These are phyloP conservation scores for Parotia lawesii DNA, from an alignment of 2,113 vertebrate genomes.

Conservation along the genomic window DNA sequence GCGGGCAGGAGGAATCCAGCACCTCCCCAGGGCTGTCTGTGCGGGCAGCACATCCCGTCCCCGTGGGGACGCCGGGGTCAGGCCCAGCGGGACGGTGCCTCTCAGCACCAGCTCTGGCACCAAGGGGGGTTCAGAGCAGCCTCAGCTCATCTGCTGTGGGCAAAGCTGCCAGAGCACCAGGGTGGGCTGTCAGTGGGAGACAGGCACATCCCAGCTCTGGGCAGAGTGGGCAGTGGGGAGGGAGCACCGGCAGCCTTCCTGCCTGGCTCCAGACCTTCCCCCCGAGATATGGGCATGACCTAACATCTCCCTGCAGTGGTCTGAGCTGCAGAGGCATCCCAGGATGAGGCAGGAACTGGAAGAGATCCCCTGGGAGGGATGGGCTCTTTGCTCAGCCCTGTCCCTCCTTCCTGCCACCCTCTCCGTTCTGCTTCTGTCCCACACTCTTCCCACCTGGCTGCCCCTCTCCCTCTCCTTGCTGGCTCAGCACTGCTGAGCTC, in stretches of 20 bases:
- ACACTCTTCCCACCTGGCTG: not conserved
- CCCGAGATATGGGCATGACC: not conserved
- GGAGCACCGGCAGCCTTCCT: not conserved
- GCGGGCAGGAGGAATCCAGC: not conserved
- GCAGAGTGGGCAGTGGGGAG: not conserved
- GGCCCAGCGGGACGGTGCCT: not conserved
- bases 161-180: not conserved
- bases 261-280: not conserved
- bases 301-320: not conserved
- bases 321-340: not conserved
- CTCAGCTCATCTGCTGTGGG: not conserved
- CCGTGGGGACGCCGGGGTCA: accelerated
- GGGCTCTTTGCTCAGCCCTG: not conserved
- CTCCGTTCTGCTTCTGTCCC: not conserved
- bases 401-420: not conserved
- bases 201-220: not conserved
- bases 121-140: not conserved
- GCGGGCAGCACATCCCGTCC: not conserved
- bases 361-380: not conserved
- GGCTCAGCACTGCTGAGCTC: not conserved
- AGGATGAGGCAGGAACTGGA: not conserved
- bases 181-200: not conserved
- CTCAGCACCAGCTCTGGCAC: not conserved
- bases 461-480: not conserved
- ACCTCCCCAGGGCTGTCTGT: not conserved